Conservation (phyloP, 2,888 invertebrate species). For the Erpobdella octoculata region DNA sequence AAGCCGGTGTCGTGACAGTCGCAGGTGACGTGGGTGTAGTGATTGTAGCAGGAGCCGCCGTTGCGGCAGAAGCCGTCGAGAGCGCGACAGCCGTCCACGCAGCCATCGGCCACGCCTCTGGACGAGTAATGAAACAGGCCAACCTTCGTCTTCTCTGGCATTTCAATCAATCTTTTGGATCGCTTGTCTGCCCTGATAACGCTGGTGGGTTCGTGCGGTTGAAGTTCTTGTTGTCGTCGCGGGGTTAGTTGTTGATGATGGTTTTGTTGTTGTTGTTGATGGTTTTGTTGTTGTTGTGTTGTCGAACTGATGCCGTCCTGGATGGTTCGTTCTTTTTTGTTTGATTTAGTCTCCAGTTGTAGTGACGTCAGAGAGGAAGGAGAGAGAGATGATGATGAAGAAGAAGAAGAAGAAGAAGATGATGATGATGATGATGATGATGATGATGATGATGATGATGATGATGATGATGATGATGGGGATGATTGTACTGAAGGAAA, state of each 20-base stretch:
- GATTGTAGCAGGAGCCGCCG: constrained; percentile 80
- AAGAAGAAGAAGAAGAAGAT: neutral
- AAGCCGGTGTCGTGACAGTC: constrained; percentile 86
- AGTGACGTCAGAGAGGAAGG: too few relatives aligned
- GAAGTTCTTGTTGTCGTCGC: too few relatives aligned
- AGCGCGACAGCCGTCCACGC: neutral
- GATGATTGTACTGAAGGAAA: neutral
- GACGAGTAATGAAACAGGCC: neutral
- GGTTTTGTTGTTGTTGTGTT: too few relatives aligned
- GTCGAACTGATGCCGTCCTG: too few relatives aligned
- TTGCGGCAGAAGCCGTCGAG: constrained; percentile 61
- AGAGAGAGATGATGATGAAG: neutral
- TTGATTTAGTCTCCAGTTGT: too few relatives aligned
- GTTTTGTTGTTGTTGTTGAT: too few relatives aligned
- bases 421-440: neutral
- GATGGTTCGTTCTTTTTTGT: too few relatives aligned
- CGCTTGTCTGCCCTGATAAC: too few relatives aligned
- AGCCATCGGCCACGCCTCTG: neutral
- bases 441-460: constrained; percentile 15
- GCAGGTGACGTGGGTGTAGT: constrained; percentile 78
- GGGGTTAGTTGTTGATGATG: too few relatives aligned
- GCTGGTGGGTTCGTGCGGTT: too few relatives aligned
- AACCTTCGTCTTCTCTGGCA: too few relatives aligned
- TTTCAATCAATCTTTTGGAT: too few relatives aligned
- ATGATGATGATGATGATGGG: constrained; percentile 16